These are phyloP conservation scores for Andrena chrysosceles DNA, from an alignment of 2,888 invertebrate species.

Conservation along the genomic window DNA sequence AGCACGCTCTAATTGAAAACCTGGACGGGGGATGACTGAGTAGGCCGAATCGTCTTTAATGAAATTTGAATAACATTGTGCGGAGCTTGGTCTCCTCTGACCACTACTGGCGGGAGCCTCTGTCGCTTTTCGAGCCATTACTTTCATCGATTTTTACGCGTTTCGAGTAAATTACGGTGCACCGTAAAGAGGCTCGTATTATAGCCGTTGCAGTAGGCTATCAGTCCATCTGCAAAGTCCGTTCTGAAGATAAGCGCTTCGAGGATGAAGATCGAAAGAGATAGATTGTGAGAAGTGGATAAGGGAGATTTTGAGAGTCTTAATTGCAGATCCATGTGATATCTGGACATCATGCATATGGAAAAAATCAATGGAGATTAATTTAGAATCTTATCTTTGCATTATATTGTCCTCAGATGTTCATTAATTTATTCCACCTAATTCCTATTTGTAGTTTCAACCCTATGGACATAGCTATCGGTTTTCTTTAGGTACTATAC, in stretches of 20 bases:
- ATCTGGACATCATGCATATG: background rate
- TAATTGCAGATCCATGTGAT: background rate
- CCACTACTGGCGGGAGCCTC: background rate
- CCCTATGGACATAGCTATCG: too few relatives aligned
- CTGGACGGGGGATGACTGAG: background rate
- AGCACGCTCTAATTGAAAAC: slow-evolving; percentile 34
- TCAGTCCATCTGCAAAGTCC: background rate
- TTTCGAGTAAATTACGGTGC: background rate
- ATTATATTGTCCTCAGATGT: too few relatives aligned
- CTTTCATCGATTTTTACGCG: background rate
- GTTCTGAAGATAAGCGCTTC: background rate
- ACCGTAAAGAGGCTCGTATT: background rate
- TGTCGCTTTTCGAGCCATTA: background rate
- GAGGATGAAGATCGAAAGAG: background rate
- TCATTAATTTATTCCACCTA: too few relatives aligned
- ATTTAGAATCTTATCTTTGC: too few relatives aligned
- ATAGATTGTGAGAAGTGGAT: too few relatives aligned
- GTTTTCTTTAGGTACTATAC: too few relatives aligned
- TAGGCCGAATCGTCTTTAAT: background rate
- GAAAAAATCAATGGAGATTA: too few relatives aligned
- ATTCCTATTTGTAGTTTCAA: too few relatives aligned
- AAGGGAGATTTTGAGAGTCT: background rate
- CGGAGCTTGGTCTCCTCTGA: background rate
- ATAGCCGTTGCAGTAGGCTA: background rate
- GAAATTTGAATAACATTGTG: slow-evolving; percentile 7